These are phyloP conservation scores for Drosophila siamana DNA, from an alignment of 2,888 invertebrate genomes.

Conservation along the genomic window DNA sequence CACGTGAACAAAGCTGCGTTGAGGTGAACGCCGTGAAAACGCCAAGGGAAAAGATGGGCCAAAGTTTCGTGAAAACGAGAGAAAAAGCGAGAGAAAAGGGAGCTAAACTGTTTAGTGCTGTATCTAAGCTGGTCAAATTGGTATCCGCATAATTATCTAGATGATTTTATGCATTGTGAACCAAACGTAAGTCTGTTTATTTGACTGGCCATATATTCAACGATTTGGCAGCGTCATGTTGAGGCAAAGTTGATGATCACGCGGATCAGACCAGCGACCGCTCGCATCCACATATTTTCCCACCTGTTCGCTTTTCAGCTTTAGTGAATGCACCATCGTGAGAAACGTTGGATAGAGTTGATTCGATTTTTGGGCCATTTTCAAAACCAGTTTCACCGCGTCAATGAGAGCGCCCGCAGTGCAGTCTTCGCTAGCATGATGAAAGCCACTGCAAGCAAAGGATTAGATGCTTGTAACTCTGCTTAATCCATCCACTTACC, in stretches of 20 bases:
- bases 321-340: constrained; percentile 86
- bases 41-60: not conserved
- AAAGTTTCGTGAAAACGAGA: constrained; percentile 17
- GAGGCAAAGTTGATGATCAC: constrained; percentile 93
- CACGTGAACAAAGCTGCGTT: constrained; percentile 15
- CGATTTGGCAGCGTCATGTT: constrained; percentile 85
- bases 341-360: constrained; percentile 90
- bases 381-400: constrained; percentile 92
- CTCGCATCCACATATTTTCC: constrained; percentile 91
- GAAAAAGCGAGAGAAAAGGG: not conserved
- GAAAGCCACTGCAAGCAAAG: constrained; percentile 91
- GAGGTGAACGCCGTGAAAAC: no score
- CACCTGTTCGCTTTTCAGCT: constrained; percentile 87
- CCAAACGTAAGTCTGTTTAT: not conserved
- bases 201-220: not conserved
- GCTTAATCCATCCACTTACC: constrained; percentile 89
- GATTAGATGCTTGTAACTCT: not conserved
- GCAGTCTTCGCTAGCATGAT: constrained; percentile 96
- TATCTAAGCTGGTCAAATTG: not conserved
- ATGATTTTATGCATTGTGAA: not conserved
- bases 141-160: not conserved
- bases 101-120: not conserved
- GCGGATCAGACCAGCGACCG: constrained; percentile 97
- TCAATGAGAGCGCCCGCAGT: constrained; percentile 93
- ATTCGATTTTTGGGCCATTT: constrained; percentile 82